Percentiles rank a stretch among this genome's conserved stretches.
Evolutionary conservation across 2,888 invertebrate genomes (phyloP).

Genomic region (Chouioia cunea): DNA sequence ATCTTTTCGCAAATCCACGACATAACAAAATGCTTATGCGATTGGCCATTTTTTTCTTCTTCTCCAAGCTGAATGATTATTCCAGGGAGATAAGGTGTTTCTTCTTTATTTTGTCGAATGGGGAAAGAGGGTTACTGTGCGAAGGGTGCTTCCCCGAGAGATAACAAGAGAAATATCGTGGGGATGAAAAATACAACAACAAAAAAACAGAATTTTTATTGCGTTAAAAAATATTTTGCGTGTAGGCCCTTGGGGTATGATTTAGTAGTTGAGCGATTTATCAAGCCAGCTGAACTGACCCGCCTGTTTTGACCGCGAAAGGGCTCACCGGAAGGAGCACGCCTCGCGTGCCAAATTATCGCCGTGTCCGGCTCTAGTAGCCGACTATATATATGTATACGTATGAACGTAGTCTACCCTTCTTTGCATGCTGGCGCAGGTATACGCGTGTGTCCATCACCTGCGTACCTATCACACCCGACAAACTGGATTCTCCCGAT

Average conservation of each 20-base stretch:
- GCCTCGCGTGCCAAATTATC: constrained; percentile 65
- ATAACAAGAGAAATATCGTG: neutral
- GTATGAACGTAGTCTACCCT: too few relatives aligned
- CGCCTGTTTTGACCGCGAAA: constrained; percentile 69
- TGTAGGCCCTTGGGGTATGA: constrained; percentile 15
- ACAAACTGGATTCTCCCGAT: constrained; percentile 37
- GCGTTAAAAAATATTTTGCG: constrained; percentile 32
- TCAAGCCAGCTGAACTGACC: constrained; percentile 64
- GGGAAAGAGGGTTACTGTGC: neutral
- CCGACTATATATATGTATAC: too few relatives aligned
- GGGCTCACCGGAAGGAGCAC: constrained; percentile 64
- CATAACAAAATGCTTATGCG: neutral
- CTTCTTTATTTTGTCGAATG: neutral
- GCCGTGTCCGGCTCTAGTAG: constrained; percentile 48
- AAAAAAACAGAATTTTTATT: constrained; percentile 29
- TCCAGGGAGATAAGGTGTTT: too few relatives aligned
- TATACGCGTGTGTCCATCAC: constrained; percentile 15
- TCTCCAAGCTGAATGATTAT: too few relatives aligned
- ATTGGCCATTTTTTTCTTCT: too few relatives aligned
- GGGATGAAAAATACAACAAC: constrained; percentile 32
- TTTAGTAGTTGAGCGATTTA: constrained; percentile 64
- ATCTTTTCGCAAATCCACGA: constrained; percentile 15
- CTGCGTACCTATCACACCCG: constrained; percentile 23
- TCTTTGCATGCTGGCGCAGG: constrained; percentile 9
- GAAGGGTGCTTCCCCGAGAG: constrained; percentile 1